Percentiles rank a stretch among this genome's conserved stretches.
Evolutionary conservation across 2,113 vertebrate species (phyloP).

Genomic region (Vicugna pacos): DNA sequence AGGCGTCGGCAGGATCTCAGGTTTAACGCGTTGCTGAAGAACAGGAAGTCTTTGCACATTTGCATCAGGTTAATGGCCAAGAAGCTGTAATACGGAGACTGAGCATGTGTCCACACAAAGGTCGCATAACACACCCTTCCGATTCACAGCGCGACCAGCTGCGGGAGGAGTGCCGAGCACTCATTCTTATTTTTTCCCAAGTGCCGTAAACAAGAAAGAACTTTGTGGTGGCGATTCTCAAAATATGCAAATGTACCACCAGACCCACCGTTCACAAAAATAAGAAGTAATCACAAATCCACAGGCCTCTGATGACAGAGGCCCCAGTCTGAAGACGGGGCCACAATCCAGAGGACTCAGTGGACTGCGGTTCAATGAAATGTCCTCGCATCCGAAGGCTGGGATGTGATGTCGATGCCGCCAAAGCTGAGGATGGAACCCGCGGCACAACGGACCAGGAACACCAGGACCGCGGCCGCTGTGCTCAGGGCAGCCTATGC

Average conservation of each 20-base stretch:
- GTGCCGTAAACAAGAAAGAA: not conserved
- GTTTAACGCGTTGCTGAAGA: not conserved
- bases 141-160: not conserved
- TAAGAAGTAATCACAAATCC: not conserved
- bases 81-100: not conserved
- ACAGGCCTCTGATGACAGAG: not conserved
- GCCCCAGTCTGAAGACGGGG: not conserved
- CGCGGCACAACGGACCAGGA: not conserved
- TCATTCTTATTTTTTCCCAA: not conserved
- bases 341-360: not conserved
- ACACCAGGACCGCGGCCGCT: not conserved
- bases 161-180: not conserved
- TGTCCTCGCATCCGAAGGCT: fast-evolving
- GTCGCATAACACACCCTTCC: not conserved
- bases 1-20: conserved; percentile 22
- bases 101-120: not conserved
- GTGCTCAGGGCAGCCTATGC: not conserved
- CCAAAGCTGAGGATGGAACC: not conserved
- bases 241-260: not conserved
- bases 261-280: not conserved
- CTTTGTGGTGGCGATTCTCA: not conserved
- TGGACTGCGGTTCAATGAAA: not conserved
- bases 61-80: not conserved
- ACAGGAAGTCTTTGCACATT: not conserved
- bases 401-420: not conserved